Evolutionary conservation across 2,888 invertebrate genomes (phyloP).

Genomic region (Deilephila elpenor): DNA sequence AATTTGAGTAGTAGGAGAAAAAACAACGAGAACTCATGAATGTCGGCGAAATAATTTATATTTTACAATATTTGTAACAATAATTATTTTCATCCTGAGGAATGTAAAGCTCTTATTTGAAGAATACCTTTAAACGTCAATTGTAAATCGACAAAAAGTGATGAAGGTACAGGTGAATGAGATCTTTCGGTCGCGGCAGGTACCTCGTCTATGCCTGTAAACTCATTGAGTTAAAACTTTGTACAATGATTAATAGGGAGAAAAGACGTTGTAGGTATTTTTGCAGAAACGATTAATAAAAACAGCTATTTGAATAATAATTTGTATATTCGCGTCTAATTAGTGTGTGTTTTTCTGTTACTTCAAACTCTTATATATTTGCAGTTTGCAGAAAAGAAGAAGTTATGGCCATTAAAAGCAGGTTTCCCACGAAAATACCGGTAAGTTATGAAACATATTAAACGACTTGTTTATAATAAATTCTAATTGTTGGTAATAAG

Average conservation of each 20-base stretch:
- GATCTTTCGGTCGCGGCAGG: background rate
- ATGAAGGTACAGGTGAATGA: background rate
- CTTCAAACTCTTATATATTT: constrained; percentile 48
- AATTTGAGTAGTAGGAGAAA: too few species aligned
- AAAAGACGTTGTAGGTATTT: background rate
- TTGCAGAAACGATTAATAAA: background rate
- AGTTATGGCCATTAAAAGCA: constrained; percentile 89
- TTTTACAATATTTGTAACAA: too few species aligned
- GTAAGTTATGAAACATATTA: constrained; percentile 78
- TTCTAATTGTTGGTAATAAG: background rate
- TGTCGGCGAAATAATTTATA: too few species aligned
- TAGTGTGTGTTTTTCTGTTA: too few species aligned
- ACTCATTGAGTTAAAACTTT: too few species aligned
- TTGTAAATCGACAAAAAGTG: background rate
- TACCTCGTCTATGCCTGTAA: background rate
- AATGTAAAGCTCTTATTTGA: background rate
- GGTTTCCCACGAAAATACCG: constrained; percentile 92
- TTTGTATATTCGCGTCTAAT: too few species aligned
- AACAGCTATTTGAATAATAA: too few species aligned
- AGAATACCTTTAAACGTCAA: background rate
- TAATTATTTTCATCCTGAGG: too few species aligned
- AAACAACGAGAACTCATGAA: too few species aligned
- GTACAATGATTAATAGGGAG: background rate
- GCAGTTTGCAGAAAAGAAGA: constrained; percentile 89
- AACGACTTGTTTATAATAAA: background rate